These are phyloP conservation scores for Meta bourneti DNA, from an alignment of 2,888 invertebrate species.

Conservation along the genomic window DNA sequence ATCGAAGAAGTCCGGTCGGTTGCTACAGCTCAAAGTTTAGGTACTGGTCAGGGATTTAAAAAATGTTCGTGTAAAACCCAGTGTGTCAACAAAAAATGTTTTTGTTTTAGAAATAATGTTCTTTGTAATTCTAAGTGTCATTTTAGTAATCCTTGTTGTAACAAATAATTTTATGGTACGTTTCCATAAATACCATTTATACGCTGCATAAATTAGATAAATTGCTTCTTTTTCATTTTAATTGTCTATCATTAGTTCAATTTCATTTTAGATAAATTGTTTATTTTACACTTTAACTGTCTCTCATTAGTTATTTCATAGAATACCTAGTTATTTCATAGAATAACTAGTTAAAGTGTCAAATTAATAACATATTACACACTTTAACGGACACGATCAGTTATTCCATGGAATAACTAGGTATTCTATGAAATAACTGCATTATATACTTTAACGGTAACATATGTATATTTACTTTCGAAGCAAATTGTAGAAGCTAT, in stretches of 20 bases:
- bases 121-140: no score
- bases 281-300: neutral
- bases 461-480: no score
- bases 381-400: constrained; percentile 71
- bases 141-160: no score
- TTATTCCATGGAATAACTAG: constrained; percentile 70
- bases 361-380: constrained; percentile 67
- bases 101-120: no score
- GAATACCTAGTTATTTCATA: constrained; percentile 16
- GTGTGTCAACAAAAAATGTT: constrained; percentile 58
- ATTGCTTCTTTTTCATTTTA: constrained; percentile 59
- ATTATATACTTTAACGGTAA: constrained; percentile 54
- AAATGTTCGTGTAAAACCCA: constrained; percentile 70
- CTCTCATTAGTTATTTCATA: no score
- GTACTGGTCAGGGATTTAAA: constrained; percentile 67
- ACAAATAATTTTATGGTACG: neutral
- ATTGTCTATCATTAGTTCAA: constrained; percentile 45
- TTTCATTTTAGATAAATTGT: neutral
- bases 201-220: constrained; percentile 63
- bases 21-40: constrained; percentile 71
- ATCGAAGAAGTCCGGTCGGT: constrained; percentile 69
- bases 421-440: constrained; percentile 64
- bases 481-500: no score
- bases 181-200: constrained; percentile 59
- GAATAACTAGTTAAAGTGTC: constrained; percentile 46